Percentiles rank a stretch among this genome's conserved stretches.
These are phyloP conservation scores for Psettodes erumei DNA, from an alignment of 2,113 vertebrate species.

Conservation along the genomic window DNA sequence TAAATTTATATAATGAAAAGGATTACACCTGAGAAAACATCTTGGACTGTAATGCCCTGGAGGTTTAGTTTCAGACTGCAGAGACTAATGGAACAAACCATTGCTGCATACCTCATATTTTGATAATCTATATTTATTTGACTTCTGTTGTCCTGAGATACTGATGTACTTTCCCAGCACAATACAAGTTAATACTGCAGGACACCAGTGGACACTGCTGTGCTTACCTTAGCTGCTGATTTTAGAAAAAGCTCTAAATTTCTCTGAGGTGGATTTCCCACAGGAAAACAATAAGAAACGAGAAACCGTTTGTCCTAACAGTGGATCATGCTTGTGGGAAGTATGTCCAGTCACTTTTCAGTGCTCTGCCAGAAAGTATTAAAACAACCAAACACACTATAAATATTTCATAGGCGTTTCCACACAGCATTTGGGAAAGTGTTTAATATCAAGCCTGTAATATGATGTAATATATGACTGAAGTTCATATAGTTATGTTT, in stretches of 20 bases:
- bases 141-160: neutral
- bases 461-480: slow-evolving; percentile 65
- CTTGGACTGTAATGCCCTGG: neutral
- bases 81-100: neutral
- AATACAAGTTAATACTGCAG: fast-evolving
- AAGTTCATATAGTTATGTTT: slow-evolving; percentile 45
- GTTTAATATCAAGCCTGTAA: slow-evolving; percentile 62
- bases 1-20: slow-evolving; percentile 13
- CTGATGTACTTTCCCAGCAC: neutral
- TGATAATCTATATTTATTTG: neutral
- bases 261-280: slow-evolving; percentile 25
- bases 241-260: neutral
- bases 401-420: slow-evolving; percentile 61
- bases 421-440: slow-evolving; percentile 49
- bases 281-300: slow-evolving; percentile 30
- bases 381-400: slow-evolving; percentile 68
- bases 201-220: neutral
- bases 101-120: neutral
- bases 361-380: slow-evolving; percentile 37
- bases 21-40: neutral
- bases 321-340: slow-evolving; percentile 34
- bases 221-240: neutral
- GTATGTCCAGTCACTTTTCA: slow-evolving; percentile 39
- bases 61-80: slow-evolving; percentile 16
- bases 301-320: slow-evolving; percentile 31